Evolutionary conservation across 2,888 invertebrate genomes (phyloP).

Genomic region (Amphipoea lucens): DNA sequence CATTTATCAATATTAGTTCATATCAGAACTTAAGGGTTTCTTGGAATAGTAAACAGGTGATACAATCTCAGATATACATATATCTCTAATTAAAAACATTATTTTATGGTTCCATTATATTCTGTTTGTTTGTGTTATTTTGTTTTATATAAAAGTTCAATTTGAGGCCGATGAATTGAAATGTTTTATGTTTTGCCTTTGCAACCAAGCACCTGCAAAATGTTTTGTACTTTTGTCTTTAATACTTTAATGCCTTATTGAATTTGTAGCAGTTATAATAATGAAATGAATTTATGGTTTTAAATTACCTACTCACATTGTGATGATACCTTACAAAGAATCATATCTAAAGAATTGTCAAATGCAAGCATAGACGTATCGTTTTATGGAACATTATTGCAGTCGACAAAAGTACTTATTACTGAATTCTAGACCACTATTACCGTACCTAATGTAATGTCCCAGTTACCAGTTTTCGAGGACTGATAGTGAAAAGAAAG

Average conservation of each 20-base stretch:
- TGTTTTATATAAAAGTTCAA: conserved; percentile 11
- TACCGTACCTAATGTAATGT: not conserved
- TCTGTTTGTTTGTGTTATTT: conserved; percentile 12
- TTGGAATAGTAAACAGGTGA: conserved; percentile 39
- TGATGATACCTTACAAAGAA: conserved; percentile 9
- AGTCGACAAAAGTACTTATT: not conserved
- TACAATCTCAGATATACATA: conserved; percentile 28
- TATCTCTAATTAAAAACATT: conserved; percentile 6
- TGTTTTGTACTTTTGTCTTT: not conserved
- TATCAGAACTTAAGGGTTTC: conserved; percentile 31
- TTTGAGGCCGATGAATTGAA: not conserved
- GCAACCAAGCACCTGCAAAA: not conserved
- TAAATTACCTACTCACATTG: not conserved
- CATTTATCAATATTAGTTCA: conserved; percentile 33
- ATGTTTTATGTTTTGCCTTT: conserved; percentile 4
- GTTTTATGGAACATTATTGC: conserved; percentile 5
- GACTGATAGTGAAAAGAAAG: conserved; percentile 16
- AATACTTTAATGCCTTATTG: conserved; percentile 8
- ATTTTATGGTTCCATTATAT: conserved; percentile 10
- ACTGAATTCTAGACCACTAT: conserved; percentile 3
- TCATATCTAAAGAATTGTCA: not conserved
- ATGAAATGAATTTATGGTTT: conserved; percentile 1
- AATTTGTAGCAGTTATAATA: conserved; percentile 7
- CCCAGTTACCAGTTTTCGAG: conserved; percentile 18
- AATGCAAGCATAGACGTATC: not conserved